Evolutionary conservation across 2,797 vertebrate genomes (phyloP).

Genomic region (Hippocampus kuda): DNA sequence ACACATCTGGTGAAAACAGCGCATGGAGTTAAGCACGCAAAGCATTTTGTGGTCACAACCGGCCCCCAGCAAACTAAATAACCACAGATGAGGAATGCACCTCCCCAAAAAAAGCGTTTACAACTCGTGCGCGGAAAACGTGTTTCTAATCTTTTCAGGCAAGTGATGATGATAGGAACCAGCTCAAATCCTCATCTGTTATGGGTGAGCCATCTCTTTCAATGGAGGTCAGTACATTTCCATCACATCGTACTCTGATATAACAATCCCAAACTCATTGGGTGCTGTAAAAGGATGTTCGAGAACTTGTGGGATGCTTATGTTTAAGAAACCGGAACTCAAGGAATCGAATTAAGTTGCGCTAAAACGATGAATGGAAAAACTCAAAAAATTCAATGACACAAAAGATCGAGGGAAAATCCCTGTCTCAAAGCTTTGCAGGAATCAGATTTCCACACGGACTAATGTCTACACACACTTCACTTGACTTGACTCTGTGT

Average conservation of each 20-base stretch:
- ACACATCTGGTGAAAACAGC: slow-evolving; percentile 59
- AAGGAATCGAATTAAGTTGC: background rate
- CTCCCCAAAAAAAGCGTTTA: slow-evolving; percentile 63
- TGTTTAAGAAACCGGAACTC: background rate
- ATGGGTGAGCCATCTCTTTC: slow-evolving; percentile 45
- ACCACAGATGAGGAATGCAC: slow-evolving; percentile 74
- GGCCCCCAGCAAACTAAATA: slow-evolving; percentile 75
- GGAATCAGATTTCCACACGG: background rate
- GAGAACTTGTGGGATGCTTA: background rate
- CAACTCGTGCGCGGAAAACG: slow-evolving; percentile 64
- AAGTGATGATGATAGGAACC: slow-evolving; percentile 67
- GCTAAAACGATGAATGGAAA: background rate
- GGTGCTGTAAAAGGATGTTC: background rate
- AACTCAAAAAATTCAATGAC: background rate
- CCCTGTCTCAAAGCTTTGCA: background rate
- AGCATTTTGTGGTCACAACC: slow-evolving; percentile 67
- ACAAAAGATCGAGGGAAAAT: background rate
- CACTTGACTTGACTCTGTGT: too few species aligned
- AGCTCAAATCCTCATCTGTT: slow-evolving; percentile 60
- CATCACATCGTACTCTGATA: slow-evolving; percentile 19
- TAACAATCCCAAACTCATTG: slow-evolving; percentile 1
- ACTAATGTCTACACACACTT: background rate
- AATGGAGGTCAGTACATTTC: slow-evolving; percentile 57
- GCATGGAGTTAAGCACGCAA: slow-evolving; percentile 60
- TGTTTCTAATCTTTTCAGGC: slow-evolving; percentile 69